A percentile compares a stretch with the other conserved stretches of the same genome.
These are phyloP conservation scores for Pterophyllum scalare DNA, from an alignment of 2,113 vertebrate species.

Conservation along the genomic window DNA sequence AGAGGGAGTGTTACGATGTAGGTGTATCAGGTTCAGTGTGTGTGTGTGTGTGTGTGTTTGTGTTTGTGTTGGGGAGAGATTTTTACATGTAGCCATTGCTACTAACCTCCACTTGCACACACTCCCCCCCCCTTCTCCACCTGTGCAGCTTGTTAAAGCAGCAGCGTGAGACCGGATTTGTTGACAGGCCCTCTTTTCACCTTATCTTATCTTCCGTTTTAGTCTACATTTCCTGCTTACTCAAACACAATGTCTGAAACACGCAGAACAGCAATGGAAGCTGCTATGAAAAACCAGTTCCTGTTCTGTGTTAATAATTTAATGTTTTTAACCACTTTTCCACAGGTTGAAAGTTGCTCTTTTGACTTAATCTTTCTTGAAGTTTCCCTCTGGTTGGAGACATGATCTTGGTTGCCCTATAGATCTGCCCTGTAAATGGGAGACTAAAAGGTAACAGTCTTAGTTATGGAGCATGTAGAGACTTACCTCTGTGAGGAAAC, in stretches of 20 bases:
- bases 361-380: not conserved
- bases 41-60: slow-evolving; percentile 2
- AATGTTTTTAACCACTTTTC: not conserved
- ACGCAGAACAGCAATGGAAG: not conserved
- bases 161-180: not conserved
- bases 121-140: slow-evolving; percentile 19
- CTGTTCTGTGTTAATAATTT: not conserved
- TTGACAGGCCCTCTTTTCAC: slow-evolving; percentile 40
- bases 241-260: slow-evolving; percentile 13
- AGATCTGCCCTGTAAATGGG: not conserved
- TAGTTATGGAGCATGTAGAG: not conserved
- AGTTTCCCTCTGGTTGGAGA: not conserved
- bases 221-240: slow-evolving; percentile 32
- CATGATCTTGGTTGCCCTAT: not conserved
- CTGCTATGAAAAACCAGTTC: not conserved
- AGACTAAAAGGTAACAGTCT: not conserved
- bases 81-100: not conserved
- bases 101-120: not conserved
- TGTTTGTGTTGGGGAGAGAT: not conserved
- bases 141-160: slow-evolving; percentile 21
- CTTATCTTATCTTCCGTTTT: not conserved
- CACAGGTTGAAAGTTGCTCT: not conserved
- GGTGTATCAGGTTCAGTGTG: slow-evolving; percentile 15
- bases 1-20: slow-evolving; percentile 23
- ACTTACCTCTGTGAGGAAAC: not conserved